Conservation (phyloP, 2,797 vertebrate genomes). For the Acanthopagrus latus region DNA sequence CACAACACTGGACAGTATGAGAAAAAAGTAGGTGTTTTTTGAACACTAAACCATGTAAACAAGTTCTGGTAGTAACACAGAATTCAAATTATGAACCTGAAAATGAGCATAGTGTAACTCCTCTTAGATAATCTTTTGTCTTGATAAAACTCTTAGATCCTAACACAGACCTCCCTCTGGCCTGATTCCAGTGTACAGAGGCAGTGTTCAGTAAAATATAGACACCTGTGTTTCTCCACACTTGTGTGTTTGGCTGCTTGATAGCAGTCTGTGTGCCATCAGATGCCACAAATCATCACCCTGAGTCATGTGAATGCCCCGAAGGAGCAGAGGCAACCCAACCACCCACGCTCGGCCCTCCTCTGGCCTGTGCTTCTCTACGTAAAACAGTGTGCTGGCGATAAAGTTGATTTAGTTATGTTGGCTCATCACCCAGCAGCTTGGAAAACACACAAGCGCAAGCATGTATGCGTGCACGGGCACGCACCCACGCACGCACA, state of each 20-base stretch:
- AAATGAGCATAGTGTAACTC: no score
- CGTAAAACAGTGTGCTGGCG: conserved; percentile 64
- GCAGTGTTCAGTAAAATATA: conserved; percentile 19
- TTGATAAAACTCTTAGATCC: conserved; percentile 1
- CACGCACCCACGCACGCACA: not conserved
- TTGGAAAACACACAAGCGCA: conserved; percentile 51
- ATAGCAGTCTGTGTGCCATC: conserved; percentile 42
- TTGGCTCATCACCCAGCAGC: conserved; percentile 65
- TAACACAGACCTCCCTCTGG: not conserved
- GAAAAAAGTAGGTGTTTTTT: no score
- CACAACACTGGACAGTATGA: no score
- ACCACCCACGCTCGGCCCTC: conserved; percentile 43
- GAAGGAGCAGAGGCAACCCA: conserved; percentile 52
- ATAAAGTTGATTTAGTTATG: conserved; percentile 77
- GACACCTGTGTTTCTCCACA: conserved; percentile 34
- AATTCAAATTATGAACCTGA: no score
- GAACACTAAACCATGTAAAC: no score
- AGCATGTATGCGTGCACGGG: conserved; percentile 8
- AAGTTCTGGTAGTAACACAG: no score
- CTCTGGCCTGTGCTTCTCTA: conserved; percentile 43
- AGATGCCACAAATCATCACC: conserved; percentile 66
- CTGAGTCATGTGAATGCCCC: conserved; percentile 57
- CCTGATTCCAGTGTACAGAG: conserved; percentile 9
- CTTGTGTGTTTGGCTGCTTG: conserved; percentile 33
- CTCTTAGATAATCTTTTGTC: not conserved